Percentiles rank a stretch among this genome's conserved stretches.
Evolutionary conservation across 92 coral and sea anemone species (phyloP).

Genomic region (Muricea muricata): DNA sequence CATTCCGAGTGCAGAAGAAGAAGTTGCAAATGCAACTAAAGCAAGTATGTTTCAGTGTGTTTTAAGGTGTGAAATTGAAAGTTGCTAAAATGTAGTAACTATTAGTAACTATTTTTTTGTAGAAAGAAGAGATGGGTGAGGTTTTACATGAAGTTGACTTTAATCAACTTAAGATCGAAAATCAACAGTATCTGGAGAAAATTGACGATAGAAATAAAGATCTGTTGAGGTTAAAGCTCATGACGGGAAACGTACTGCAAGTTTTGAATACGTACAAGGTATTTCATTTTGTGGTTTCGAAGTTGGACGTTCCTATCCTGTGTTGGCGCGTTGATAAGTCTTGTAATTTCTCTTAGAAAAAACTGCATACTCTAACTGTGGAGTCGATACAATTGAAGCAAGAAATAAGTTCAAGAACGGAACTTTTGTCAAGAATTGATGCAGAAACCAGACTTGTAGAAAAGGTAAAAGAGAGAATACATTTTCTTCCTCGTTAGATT

Average conservation of each 20-base stretch:
- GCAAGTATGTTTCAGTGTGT: constrained; percentile 70
- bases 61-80: not conserved
- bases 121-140: constrained; percentile 99
- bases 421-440: constrained; percentile 85
- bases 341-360: constrained; percentile 69
- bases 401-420: constrained; percentile 90
- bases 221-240: constrained; percentile 87
- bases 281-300: not conserved
- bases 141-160: constrained; percentile 98
- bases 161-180: constrained; percentile 96
- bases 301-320: not conserved
- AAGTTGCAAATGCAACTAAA: constrained; percentile 97
- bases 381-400: constrained; percentile 84
- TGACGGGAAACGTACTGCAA: constrained; percentile 94
- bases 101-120: not conserved
- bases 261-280: constrained; percentile 97
- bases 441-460: constrained; percentile 94
- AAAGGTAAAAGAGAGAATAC: constrained; percentile 65
- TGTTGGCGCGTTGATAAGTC: not conserved
- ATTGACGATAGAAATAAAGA: constrained; percentile 99
- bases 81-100: not conserved
- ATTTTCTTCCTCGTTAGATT: not conserved
- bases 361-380: constrained; percentile 91
- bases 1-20: constrained; percentile 92
- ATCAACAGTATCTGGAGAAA: constrained; percentile 97